Base-by-base conservation (phyloP, 2,888 invertebrate genomes). In the Monochamus alternatus region DNA sequence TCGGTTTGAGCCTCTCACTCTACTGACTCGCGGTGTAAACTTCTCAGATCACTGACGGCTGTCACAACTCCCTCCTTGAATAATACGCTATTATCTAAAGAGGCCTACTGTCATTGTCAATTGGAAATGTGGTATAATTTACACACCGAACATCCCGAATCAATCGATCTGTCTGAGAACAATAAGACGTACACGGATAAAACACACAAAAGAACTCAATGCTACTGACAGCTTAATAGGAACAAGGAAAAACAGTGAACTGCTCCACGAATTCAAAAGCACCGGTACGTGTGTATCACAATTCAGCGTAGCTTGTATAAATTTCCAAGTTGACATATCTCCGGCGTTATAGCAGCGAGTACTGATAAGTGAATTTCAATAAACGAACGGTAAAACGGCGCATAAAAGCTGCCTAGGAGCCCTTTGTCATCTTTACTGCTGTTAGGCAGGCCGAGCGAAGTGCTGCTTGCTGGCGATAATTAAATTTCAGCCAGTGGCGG, bases 311-410 rank as follows among this genome's bases (percentile, higher is more conserved):
- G 51, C 63, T 71, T 63, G 70, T 71, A 63, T 71, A 71, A 63
- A 71, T 71, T 71, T 71, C 63, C 70, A 63, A 63, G 70, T 51
- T 60, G 69, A 63, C 70, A 62, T 62, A 71, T 71, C 70, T 71
- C 63, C 62, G 52, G 44, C 52, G 70, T 63, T 63, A 62, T 63
- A 75, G 78, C 78, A 78, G 76, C n/a, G 75, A 78, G 76, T 71
- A 73, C 75, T 75, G 78, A 78, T 78, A 78, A 78, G 78, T 70
- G 74, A 75, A 78, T 78, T 78, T 78, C 76, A 72, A 76, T 76
- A 73, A 70, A 51, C 70, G 70, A 71, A 71, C 59, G 51, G 63
- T 69, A 71, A 62, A 62, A 63, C 52, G 62, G 14, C 43, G 52
- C 70, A 71, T 63, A 71, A 71, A 63, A 71, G 63, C 70, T 47